Base-by-base conservation (phyloP, 2,113 vertebrate genomes). In the Bagarius yarrelli region DNA sequence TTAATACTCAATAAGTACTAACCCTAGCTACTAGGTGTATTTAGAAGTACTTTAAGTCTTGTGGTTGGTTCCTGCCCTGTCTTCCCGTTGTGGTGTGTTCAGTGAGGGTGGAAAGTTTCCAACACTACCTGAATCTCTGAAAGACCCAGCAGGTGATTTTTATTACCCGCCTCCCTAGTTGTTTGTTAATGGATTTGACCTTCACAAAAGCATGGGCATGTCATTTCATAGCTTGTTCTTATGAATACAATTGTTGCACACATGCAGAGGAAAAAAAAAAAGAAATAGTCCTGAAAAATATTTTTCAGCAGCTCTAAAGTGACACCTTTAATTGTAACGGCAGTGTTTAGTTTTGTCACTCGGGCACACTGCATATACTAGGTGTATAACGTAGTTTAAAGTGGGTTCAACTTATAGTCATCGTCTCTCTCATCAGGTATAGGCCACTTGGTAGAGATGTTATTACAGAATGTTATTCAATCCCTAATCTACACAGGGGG, bases 131-230 rank as follows among this genome's bases (percentile, higher is more conserved):
- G 16, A 67, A 66, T 27, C 71, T 72, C 44, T 76, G 60, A 81
- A 69, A 40, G 34, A 34, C 60, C 57, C 80, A 76, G 72, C 72
- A 76, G 80, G 80, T 57, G 63, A 76, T 74, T 74, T 74, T 81
- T 74, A 74, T 81, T 55, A 74, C 70, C 59, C 64, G 70, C 32
- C 50, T 81, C 70, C 79, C 70, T 55, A 53, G 57, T 63, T 73
- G 64, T 59, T 70, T 81, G 57, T 74, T 74, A 81, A 81, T 81
- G 70, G 57, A 81, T 74, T 55, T 81, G 70, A 81, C 79, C 79
- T 81, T 81, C 69, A 64, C 59, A 63, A 61, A 81, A 53, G 59
- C 79, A 72, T 44, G 61, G 61, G 52, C 80, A 76, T 60, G 47
- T 34, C 56, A 44, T 59, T 82, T 76, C 60, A 59, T 66, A n/a